A percentile compares a stretch with the other conserved stretches of the same genome.
phyloP scores from a whole-genome alignment of 64 coral and sea anemone species.

The Platygyra sinensis region DNA sequence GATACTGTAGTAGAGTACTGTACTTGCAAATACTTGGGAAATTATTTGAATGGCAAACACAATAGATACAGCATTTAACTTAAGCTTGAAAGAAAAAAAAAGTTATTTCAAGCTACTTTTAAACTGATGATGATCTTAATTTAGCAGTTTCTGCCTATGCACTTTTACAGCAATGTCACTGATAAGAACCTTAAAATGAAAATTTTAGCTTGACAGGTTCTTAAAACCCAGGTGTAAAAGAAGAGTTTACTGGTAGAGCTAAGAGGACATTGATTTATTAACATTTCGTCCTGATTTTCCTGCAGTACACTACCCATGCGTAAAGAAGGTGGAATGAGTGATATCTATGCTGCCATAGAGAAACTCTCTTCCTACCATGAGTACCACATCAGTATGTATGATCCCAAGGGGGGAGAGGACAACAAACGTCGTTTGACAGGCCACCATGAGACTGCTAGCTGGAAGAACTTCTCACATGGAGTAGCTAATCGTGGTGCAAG shows the following conservation, averaged over 20 bases:
- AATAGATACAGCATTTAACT: no score
- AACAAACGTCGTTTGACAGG: constrained; percentile 91
- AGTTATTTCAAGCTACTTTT: no score
- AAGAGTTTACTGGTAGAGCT: not conserved
- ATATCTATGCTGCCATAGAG: constrained; percentile 86
- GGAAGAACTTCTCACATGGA: constrained; percentile 87
- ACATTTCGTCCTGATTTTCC: not conserved
- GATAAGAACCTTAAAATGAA: no score
- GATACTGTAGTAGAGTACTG: no score
- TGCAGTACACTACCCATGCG: constrained; percentile 81
- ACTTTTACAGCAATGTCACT: no score
- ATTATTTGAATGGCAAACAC: no score
- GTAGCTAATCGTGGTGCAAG: constrained; percentile 94
- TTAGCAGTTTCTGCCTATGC: no score
- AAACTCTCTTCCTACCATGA: constrained; percentile 75
- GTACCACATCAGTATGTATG: constrained; percentile 95
- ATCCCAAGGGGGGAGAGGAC: constrained; percentile 90
- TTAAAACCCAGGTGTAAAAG: not conserved
- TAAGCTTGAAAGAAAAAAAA: no score
- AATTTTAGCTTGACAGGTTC: no score
- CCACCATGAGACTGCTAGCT: constrained; percentile 83
- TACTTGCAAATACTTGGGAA: no score
- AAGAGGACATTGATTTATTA: not conserved
- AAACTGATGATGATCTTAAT: no score
- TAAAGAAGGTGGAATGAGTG: constrained; percentile 78